Evolutionary conservation across 2,113 vertebrate genomes (phyloP).

Genomic region (Chaetops frenatus): DNA sequence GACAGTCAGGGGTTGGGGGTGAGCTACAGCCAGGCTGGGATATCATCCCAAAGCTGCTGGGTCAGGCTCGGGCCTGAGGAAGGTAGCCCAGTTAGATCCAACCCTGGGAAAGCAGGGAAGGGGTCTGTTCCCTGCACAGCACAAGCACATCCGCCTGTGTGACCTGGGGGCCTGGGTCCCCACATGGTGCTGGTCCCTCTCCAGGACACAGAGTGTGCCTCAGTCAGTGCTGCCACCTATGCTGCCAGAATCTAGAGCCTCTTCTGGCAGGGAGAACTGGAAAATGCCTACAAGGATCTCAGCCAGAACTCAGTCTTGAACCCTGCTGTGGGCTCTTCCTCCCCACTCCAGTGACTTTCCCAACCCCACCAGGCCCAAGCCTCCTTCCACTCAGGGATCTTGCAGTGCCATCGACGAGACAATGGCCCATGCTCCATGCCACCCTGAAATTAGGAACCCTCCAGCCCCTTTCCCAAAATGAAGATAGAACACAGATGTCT

Average conservation of each 20-base stretch:
- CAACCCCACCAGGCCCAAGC: neutral
- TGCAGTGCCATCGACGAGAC: fast-evolving
- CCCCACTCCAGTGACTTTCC: neutral
- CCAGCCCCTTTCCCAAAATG: neutral
- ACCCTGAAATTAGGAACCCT: neutral
- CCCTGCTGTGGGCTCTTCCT: neutral
- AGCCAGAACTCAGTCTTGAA: fast-evolving
- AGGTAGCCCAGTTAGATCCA: neutral
- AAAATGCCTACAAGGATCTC: neutral
- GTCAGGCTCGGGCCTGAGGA: neutral
- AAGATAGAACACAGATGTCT: neutral
- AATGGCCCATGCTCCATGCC: neutral
- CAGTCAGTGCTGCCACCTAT: neutral
- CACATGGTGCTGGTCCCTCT: neutral
- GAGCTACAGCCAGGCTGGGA: neutral
- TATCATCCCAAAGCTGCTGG: neutral
- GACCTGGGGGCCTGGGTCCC: neutral
- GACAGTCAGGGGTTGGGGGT: neutral
- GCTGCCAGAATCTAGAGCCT: neutral
- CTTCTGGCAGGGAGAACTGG: neutral
- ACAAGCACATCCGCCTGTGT: fast-evolving
- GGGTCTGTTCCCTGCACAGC: neutral
- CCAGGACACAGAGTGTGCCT: neutral
- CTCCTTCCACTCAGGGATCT: neutral
- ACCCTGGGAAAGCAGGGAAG: neutral